Percentiles rank a stretch among this genome's conserved stretches.
phyloP scores from a whole-genome alignment of 2,113 vertebrate genomes.

The Cephalopholis sonnerati region DNA sequence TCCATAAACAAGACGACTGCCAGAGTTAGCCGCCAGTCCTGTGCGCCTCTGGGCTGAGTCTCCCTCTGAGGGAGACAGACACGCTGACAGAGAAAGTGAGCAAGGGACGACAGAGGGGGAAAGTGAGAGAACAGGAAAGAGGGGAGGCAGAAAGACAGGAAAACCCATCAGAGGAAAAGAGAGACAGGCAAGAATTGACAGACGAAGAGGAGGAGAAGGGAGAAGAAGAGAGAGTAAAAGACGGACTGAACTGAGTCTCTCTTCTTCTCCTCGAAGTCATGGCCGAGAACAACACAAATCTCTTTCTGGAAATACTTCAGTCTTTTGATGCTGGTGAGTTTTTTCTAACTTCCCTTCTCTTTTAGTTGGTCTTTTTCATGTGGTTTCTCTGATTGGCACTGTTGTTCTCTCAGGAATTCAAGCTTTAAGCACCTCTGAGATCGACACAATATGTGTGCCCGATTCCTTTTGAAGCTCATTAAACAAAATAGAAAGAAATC shows the following conservation, averaged over 20 bases:
- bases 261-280: conserved; percentile 85
- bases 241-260: conserved; percentile 54
- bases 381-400: conserved; percentile 43
- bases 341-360: conserved; percentile 48
- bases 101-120: conserved; percentile 59
- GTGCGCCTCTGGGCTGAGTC: conserved; percentile 70
- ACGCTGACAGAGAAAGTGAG: conserved; percentile 57
- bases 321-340: conserved; percentile 85
- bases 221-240: conserved; percentile 49
- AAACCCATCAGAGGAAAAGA: conserved; percentile 66
- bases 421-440: conserved; percentile 37
- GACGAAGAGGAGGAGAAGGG: conserved; percentile 37
- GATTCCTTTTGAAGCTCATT: not conserved
- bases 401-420: conserved; percentile 50
- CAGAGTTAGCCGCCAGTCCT: conserved; percentile 73
- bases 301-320: conserved; percentile 81
- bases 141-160: conserved; percentile 66
- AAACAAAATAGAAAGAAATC: conserved; percentile 6
- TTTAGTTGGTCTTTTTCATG: conserved; percentile 46
- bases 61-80: conserved; percentile 59
- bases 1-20: conserved; percentile 87
- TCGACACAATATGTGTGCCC: conserved; percentile 11
- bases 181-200: conserved; percentile 49
- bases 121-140: conserved; percentile 69
- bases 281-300: conserved; percentile 88